Percentiles rank a stretch among this genome's conserved stretches.
Evolutionary conservation across 2,888 invertebrate genomes (phyloP).

Genomic region (Hydriomena furcata): DNA sequence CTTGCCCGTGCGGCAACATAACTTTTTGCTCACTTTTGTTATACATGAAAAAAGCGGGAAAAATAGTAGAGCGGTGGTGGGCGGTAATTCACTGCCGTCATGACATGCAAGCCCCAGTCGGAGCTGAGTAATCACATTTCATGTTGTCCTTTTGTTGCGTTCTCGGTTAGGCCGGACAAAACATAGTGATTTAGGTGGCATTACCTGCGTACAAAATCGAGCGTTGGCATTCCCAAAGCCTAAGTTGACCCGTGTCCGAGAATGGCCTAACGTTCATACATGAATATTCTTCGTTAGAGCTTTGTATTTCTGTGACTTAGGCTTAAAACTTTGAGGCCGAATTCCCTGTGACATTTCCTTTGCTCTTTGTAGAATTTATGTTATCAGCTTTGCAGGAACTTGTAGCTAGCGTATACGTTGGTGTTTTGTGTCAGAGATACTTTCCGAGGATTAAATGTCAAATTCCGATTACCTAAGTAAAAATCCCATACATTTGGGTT

Average conservation of each 20-base stretch:
- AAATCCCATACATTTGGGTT: too few species aligned
- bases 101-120: conserved; percentile 66
- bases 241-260: conserved; percentile 1
- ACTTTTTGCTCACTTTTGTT: conserved; percentile 69
- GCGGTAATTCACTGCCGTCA: conserved; percentile 70
- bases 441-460: too few species aligned
- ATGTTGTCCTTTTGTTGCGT: conserved; percentile 70
- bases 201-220: conserved; percentile 45
- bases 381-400: neutral
- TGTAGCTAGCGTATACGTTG: neutral
- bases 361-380: neutral
- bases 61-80: conserved; percentile 35
- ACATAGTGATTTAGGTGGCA: conserved; percentile 62
- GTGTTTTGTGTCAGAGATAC: too few species aligned
- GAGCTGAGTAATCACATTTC: conserved; percentile 76
- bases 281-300: conserved; percentile 4
- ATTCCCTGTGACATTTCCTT: neutral
- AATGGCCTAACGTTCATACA: conserved; percentile 1
- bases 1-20: conserved; percentile 51
- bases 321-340: neutral
- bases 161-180: conserved; percentile 55
- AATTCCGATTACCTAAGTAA: too few species aligned
- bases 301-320: neutral
- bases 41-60: conserved; percentile 51
- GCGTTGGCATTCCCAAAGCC: conserved; percentile 1